Conservation (phyloP, 2,113 vertebrate genomes). For the Panthera uncia region DNA sequence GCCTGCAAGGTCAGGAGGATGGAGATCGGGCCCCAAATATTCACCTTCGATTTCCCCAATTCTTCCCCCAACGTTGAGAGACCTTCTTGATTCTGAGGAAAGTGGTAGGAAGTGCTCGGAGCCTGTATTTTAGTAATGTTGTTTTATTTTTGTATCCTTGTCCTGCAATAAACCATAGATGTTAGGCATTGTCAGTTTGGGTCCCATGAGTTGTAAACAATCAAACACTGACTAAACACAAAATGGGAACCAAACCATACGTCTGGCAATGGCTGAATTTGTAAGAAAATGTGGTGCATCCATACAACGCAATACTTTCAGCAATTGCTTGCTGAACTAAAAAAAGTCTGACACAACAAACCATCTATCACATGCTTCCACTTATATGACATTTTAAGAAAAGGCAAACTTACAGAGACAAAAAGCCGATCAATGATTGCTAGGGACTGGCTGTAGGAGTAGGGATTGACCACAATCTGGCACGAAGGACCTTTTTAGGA, state of each 20-base stretch:
- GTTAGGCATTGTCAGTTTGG: neutral
- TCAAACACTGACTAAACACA: neutral
- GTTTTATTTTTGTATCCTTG: neutral
- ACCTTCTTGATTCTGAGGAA: neutral
- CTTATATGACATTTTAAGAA: neutral
- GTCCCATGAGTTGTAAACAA: neutral
- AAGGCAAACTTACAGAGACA: neutral
- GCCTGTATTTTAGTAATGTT: neutral
- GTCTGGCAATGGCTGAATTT: neutral
- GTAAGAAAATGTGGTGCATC: neutral
- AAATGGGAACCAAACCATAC: neutral
- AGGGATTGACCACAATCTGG: neutral
- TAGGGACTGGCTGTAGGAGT: neutral
- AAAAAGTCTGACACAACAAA: neutral
- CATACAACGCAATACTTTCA: neutral
- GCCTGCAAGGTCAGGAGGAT: neutral
- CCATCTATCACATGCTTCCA: neutral
- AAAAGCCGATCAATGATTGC: neutral
- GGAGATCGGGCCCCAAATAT: neutral
- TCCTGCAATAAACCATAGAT: neutral
- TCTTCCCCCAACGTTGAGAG: neutral
- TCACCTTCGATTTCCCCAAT: neutral
- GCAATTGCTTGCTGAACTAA: neutral
- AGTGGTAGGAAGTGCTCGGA: neutral
- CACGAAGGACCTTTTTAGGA: neutral